Evolutionary conservation across 92 coral and sea anemone species (phyloP).

Genomic region (Heteractis magnifica): DNA sequence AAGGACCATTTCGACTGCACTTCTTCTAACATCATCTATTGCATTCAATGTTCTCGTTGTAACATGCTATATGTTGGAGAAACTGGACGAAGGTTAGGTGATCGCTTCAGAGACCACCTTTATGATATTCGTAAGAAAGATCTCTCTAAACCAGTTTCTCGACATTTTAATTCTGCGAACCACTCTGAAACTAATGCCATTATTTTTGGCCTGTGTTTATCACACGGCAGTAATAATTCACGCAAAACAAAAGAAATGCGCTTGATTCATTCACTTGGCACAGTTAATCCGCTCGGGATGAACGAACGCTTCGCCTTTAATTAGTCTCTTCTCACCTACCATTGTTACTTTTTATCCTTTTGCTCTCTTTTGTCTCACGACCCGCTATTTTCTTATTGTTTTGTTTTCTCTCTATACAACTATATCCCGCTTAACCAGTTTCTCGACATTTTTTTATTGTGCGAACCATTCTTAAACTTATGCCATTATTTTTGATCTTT

Average conservation of each 20-base stretch:
- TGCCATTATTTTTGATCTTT: conserved; percentile 24
- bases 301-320: conserved; percentile 42
- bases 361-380: too few species aligned
- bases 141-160: conserved; percentile 40
- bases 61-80: conserved; percentile 33
- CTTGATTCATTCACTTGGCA: conserved; percentile 27
- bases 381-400: too few species aligned
- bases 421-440: conserved; percentile 31
- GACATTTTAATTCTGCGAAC: conserved; percentile 23
- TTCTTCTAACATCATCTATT: conserved; percentile 26
- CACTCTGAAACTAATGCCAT: conserved; percentile 23
- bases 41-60: conserved; percentile 36
- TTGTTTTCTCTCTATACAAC: too few species aligned
- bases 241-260: conserved; percentile 54
- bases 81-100: conserved; percentile 50
- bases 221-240: neutral
- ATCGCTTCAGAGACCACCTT: conserved; percentile 29
- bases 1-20: conserved; percentile 33
- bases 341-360: too few species aligned
- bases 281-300: conserved; percentile 36
- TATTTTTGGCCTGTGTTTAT: conserved; percentile 21
- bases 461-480: conserved; percentile 17
- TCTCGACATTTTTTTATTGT: conserved; percentile 29
- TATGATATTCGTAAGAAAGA: conserved; percentile 39
- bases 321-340: neutral